phyloP scores from a whole-genome alignment of 2,797 vertebrate species.

The Myoxocephalus aenaeus region DNA sequence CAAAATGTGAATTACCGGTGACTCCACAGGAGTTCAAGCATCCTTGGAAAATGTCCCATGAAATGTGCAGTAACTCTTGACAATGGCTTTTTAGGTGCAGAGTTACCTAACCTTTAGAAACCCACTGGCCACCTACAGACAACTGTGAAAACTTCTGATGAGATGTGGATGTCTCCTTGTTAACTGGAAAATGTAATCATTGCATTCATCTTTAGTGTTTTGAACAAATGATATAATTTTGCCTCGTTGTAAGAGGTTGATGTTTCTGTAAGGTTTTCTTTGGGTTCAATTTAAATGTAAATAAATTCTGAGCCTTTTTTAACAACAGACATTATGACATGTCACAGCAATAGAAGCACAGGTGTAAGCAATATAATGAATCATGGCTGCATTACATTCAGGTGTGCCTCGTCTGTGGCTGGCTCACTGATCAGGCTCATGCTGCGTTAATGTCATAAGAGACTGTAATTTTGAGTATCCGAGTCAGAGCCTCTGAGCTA shows the following conservation, averaged over 20 bases:
- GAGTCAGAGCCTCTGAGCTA: background rate
- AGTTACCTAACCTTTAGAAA: constrained; percentile 6
- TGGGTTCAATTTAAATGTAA: background rate
- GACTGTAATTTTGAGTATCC: background rate
- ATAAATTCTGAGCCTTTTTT: background rate
- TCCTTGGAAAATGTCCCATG: constrained; percentile 29
- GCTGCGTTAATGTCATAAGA: background rate
- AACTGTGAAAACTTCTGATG: background rate
- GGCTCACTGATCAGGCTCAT: background rate
- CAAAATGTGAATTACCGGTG: constrained; percentile 37
- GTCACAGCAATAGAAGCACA: background rate
- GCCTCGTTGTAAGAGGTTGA: background rate
- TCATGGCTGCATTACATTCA: background rate
- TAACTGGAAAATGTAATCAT: background rate
- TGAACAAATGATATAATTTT: background rate
- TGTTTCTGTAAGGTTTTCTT: background rate
- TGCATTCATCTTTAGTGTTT: background rate
- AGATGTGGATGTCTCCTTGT: background rate
- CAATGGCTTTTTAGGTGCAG: background rate
- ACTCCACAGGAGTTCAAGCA: constrained; percentile 59
- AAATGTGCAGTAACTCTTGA: constrained; percentile 19
- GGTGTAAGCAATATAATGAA: background rate
- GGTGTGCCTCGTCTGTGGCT: background rate
- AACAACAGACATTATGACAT: background rate
- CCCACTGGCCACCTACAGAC: constrained; percentile 1